Evolutionary conservation across 2,888 invertebrate species (phyloP).

Genomic region (Portevinia maculata): DNA sequence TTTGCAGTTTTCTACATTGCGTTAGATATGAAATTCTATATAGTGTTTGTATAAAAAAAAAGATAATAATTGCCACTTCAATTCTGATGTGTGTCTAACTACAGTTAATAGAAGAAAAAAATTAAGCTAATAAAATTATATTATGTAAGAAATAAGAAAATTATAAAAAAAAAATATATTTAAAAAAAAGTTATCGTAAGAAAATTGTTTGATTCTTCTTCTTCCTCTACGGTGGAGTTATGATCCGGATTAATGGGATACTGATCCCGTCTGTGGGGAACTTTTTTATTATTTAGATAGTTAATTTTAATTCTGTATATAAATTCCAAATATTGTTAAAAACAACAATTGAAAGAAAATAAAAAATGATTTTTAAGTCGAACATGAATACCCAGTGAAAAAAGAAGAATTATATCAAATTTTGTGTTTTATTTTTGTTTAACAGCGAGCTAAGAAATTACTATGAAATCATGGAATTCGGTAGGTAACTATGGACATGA

Average conservation of each 20-base stretch:
- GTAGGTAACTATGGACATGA: too few species aligned
- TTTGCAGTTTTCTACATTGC: constrained; percentile 55
- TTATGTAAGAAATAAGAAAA: too few species aligned
- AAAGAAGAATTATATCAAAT: constrained; percentile 25
- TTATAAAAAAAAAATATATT: constrained; percentile 15
- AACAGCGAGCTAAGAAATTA: too few species aligned
- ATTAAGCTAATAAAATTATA: constrained; percentile 16
- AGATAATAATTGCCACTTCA: constrained; percentile 61
- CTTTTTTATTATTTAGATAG: constrained; percentile 33
- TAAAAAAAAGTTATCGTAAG: constrained; percentile 36
- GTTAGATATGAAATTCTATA: constrained; percentile 10
- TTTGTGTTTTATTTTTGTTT: not conserved
- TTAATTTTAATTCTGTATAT: constrained; percentile 60
- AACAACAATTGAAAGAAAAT: constrained; percentile 4
- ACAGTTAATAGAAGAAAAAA: constrained; percentile 32
- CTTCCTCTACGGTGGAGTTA: too few species aligned
- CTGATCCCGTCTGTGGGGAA: too few species aligned
- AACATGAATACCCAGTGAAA: constrained; percentile 30
- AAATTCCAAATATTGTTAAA: constrained; percentile 32
- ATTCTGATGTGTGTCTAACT: constrained; percentile 52
- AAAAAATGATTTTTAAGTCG: constrained; percentile 23
- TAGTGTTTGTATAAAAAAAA: constrained; percentile 27
- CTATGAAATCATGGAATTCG: too few species aligned
- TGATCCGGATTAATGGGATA: too few species aligned
- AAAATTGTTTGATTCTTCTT: too few species aligned